Evolutionary conservation across 2,888 invertebrate genomes (phyloP), one percentile per base, ranked within the genome.

Genomic region (Pseudococcus longispinus): DNA sequence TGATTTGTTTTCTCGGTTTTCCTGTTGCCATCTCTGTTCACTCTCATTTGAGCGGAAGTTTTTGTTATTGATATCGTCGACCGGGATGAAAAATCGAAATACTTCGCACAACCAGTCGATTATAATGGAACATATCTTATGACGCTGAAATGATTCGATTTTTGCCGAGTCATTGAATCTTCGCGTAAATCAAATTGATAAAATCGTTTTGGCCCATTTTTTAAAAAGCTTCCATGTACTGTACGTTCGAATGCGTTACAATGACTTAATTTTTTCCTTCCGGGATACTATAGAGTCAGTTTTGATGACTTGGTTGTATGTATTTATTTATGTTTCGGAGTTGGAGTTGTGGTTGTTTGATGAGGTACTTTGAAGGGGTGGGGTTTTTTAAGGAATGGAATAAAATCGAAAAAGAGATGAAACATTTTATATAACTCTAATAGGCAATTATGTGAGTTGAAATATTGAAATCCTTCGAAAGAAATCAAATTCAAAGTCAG

Each of bases 1-100:
- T 70, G 70, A 70, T 70, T 70, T 70, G 70, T 70, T 70, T 70
- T 70, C 70, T 26, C 70, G 70, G 29, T 70, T 70, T 65, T 26
- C 55, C 55, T n/a, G n/a, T 15, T 8, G 55, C 0, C n/a, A 6
- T n/a, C n/a, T 55, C 55, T 2, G n/a, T 5, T 55, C 60, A n/a
- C n/a, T 23, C 13, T 20, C 23, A 60, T 60, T 70, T 29, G 70
- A 6, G 29, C 29, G 6, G 3, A 70, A 60, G 60, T 60, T 60
- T n/a, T 60, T 70, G 26, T 29, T 70, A 70, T 70, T 70, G 15
- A 70, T 70, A 70, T 70, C 15, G 70, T 26, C 70, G 70, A 18
- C 29, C 8, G 2, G 18, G 70, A 29, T 70, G 70, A 70, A 70
- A 70, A 70, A 70, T 70, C 32, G 70, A 70, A 29, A 70, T 29